Conservation (phyloP, 2,113 vertebrate genomes). For the Myotis brandtii region DNA sequence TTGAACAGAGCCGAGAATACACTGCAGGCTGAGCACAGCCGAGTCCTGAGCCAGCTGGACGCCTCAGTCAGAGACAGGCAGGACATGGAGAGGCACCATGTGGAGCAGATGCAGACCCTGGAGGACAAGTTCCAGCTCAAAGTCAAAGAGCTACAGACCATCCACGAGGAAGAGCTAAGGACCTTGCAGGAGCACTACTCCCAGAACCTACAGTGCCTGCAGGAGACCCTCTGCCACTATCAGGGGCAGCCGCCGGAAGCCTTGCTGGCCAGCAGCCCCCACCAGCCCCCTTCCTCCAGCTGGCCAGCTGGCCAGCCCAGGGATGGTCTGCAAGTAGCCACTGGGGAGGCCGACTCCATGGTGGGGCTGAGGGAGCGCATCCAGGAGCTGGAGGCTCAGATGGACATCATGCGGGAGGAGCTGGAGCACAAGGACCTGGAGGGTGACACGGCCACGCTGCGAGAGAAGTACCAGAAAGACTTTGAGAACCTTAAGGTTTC, state of each 20-base stretch:
- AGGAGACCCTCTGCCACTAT: constrained; percentile 83
- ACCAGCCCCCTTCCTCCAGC: not conserved
- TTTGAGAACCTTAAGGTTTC: constrained; percentile 98
- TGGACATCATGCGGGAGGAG: constrained; percentile 94
- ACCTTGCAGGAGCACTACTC: constrained; percentile 89
- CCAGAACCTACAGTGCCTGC: constrained; percentile 87
- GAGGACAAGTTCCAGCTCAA: constrained; percentile 92
- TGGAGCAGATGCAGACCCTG: constrained; percentile 89
- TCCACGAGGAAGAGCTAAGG: constrained; percentile 91
- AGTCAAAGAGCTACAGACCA: constrained; percentile 90
- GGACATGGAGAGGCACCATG: constrained; percentile 88
- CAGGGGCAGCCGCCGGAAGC: constrained; percentile 75
- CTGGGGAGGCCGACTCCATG: constrained; percentile 86
- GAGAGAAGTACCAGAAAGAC: constrained; percentile 97
- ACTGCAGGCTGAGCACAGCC: constrained; percentile 87
- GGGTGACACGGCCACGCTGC: constrained; percentile 89
- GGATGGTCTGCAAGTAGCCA: not conserved
- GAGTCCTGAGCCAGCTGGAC: constrained; percentile 88
- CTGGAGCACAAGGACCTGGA: constrained; percentile 94
- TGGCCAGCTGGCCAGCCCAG: constrained; percentile 65
- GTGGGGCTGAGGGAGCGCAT: constrained; percentile 91
- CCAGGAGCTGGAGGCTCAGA: constrained; percentile 95
- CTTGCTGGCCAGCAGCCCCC: rapidly evolving
- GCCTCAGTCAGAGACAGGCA: constrained; percentile 88
- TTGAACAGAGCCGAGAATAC: constrained; percentile 86